A percentile compares a stretch with the other conserved stretches of the same genome.
phyloP scores from a whole-genome alignment of 2,888 invertebrate species.

The Aquatica leii region DNA sequence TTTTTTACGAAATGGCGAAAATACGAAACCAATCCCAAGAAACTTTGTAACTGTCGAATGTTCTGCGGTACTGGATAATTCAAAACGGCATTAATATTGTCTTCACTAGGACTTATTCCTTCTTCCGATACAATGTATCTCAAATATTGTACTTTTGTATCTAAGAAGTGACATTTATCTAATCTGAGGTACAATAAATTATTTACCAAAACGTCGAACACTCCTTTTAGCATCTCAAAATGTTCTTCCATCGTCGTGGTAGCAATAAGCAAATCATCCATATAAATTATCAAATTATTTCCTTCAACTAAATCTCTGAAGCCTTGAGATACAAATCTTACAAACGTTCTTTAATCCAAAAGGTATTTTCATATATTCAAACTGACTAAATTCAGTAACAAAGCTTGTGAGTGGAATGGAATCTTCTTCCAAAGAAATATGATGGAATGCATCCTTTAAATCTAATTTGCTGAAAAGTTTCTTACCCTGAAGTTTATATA shows the following conservation, averaged over 20 bases:
- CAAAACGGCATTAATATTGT: neutral
- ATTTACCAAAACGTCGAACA: too few relatives aligned
- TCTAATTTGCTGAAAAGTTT: neutral
- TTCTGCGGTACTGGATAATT: constrained; percentile 14
- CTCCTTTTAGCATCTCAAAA: too few relatives aligned
- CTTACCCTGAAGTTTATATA: neutral
- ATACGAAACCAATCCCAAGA: constrained; percentile 17
- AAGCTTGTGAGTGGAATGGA: neutral
- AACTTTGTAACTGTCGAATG: constrained; percentile 14
- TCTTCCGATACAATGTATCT: neutral
- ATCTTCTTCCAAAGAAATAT: neutral
- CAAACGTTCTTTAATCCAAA: neutral
- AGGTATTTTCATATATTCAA: neutral
- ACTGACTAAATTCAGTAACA: neutral
- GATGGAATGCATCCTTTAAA: neutral
- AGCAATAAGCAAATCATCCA: too few relatives aligned
- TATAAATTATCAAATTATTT: too few relatives aligned
- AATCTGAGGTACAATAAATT: too few relatives aligned
- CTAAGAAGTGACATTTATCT: neutral
- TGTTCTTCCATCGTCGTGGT: too few relatives aligned
- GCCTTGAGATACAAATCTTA: neutral
- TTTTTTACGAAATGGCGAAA: constrained; percentile 16
- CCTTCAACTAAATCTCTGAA: neutral
- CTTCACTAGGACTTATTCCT: too few relatives aligned
- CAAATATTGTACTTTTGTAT: neutral